Base-by-base conservation (phyloP, 2,888 invertebrate genomes). In the Phaedon cochleariae region DNA sequence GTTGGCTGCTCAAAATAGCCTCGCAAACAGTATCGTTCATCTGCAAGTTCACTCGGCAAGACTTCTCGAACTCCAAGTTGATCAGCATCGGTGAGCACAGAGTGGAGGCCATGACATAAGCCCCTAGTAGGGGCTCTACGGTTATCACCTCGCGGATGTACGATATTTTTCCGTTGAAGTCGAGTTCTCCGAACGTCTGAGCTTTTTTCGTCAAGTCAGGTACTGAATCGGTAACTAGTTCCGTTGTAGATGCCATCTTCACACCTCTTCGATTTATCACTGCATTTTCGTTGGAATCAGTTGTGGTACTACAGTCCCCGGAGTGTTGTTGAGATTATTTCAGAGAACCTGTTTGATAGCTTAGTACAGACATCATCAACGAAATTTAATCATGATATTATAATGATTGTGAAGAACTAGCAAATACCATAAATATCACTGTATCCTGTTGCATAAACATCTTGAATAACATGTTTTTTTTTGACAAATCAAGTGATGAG, bases 1-100 rank as follows among this genome's bases (percentile, higher is more conserved):
- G 67, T 7, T 73, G 59, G 20, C 78, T 78, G 9, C 66, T 77
- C 1, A 85, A 81, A 21, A 85, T 80, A 45, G 81, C 79, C 6
- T 81, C 78, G 74, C 89, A 89, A 52, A 87, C 78, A 17, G 83
- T 83, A 77, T 86, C 85, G 12, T 86, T 80, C 31, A 85, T 82
- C 41, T 83, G 82, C 22, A 87, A 80, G 72, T 88, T 87, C 0
- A 84, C 84, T 34, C 68, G 66, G 72, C 87, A 88, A 15, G 87
- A 86, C 76, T 88, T 88, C 73, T 88, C 87, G 72, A 86, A 81
- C 69, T 87, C 86, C 0, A 89, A 77, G 69, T 85, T 85, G 59
- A 84, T 83, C 1, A 87, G 81, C 7, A 87, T 86, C 1, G 87
- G 79, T 31, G 65, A 70, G 51, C 80, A 79, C 15, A 84, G 66